These are phyloP conservation scores for Acanthosoma haemorrhoidale DNA, from an alignment of 2,888 invertebrate species.

Conservation along the genomic window DNA sequence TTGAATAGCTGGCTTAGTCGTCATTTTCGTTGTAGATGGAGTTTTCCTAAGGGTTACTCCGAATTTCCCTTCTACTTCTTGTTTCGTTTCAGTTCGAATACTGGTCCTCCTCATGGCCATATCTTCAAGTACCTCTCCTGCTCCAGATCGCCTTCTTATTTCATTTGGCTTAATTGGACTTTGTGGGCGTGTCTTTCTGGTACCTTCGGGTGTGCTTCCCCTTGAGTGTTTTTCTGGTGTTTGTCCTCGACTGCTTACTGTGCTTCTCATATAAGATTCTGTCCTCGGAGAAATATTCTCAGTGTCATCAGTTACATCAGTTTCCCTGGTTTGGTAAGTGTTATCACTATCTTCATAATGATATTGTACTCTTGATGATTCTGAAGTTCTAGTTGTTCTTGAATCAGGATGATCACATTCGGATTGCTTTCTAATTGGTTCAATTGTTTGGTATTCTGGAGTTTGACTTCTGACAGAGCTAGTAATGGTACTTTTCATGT, in stretches of 20 bases:
- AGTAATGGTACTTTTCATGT: slow-evolving; percentile 17
- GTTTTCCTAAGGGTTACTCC: slow-evolving; percentile 61
- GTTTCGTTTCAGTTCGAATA: slow-evolving; percentile 1
- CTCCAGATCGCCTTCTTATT: neutral
- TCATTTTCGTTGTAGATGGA: slow-evolving; percentile 49
- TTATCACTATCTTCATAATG: neutral
- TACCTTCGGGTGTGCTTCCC: neutral
- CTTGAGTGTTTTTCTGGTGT: neutral
- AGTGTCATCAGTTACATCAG: neutral
- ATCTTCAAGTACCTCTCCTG: neutral
- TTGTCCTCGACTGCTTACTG: neutral
- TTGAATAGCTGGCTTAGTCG: slow-evolving; percentile 17
- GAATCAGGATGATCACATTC: neutral
- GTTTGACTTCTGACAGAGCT: neutral
- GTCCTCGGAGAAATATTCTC: neutral
- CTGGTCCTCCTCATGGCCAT: slow-evolving; percentile 16
- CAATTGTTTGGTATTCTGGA: neutral
- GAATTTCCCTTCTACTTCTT: slow-evolving; percentile 51
- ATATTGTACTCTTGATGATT: neutral
- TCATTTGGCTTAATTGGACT: neutral
- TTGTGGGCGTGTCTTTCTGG: neutral
- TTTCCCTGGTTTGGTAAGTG: too few relatives aligned
- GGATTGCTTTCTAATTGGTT: neutral
- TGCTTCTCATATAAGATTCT: slow-evolving; percentile 8
- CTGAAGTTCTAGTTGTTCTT: neutral